Conservation (phyloP, 2,797 vertebrate genomes). For the Schizothorax lantsangensis region DNA sequence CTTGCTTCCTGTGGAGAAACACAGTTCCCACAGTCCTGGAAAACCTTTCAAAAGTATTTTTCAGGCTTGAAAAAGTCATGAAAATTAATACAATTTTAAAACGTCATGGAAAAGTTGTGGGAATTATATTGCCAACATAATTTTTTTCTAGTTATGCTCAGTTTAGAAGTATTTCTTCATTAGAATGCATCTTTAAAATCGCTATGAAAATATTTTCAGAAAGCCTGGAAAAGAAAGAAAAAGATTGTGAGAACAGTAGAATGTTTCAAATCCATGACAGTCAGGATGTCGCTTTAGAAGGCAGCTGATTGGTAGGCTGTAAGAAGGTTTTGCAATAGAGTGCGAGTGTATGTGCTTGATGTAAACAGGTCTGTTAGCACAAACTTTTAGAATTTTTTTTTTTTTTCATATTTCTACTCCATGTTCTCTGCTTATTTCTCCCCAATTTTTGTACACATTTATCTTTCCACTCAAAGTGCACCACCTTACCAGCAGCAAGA, state of each 20-base stretch:
- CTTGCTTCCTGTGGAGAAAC: not conserved
- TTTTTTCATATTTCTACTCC: not conserved
- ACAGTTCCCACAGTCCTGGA: not conserved
- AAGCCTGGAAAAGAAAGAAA: not conserved
- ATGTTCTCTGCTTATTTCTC: not conserved
- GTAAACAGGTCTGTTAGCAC: not conserved
- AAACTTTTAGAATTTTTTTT: too few species aligned
- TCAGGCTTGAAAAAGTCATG: not conserved
- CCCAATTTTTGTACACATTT: conserved; percentile 3
- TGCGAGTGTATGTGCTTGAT: not conserved
- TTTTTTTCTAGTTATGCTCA: not conserved
- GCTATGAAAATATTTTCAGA: not conserved
- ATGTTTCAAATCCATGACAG: not conserved
- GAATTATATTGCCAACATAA: not conserved
- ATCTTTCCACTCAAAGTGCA: conserved; percentile 27
- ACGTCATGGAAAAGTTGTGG: not conserved
- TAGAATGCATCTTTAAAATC: not conserved
- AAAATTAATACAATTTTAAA: not conserved
- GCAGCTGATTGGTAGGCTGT: not conserved
- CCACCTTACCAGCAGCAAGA: conserved; percentile 24
- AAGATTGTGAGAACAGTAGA: not conserved
- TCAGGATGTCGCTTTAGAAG: not conserved
- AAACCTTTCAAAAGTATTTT: not conserved
- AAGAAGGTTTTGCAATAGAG: not conserved
- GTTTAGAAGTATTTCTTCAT: not conserved